These are phyloP conservation scores for Hapalemur alaotrensis DNA, from an alignment of 2,797 vertebrate species.

Conservation along the genomic window DNA sequence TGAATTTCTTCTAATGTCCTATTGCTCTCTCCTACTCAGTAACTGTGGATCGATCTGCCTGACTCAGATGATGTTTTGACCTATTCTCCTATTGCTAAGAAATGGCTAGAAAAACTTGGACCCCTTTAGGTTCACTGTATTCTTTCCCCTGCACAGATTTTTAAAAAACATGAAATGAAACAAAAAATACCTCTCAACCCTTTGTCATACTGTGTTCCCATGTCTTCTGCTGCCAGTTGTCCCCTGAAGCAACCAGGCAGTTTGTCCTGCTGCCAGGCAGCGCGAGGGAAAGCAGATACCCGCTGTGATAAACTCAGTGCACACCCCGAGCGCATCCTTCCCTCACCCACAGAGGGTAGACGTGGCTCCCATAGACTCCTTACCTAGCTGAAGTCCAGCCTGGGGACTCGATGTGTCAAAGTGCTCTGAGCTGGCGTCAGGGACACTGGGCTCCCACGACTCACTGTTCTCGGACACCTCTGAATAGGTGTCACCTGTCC, in stretches of 20 bases:
- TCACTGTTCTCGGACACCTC: conserved; percentile 83
- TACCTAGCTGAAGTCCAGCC: conserved; percentile 80
- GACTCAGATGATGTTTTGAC: not conserved
- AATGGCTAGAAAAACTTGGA: not conserved
- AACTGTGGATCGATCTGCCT: not conserved
- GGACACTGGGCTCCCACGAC: conserved; percentile 78
- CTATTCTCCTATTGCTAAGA: not conserved
- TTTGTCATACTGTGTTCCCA: not conserved
- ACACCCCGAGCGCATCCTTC: not conserved
- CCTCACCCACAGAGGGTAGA: not conserved
- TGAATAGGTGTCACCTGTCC: conserved; percentile 36
- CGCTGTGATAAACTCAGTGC: not conserved
- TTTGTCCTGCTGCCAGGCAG: not conserved
- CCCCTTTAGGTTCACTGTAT: not conserved
- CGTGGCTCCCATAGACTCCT: conserved; percentile 53
- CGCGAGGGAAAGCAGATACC: not conserved
- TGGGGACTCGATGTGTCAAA: conserved; percentile 64
- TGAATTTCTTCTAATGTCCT: not conserved
- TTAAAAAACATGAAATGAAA: not conserved
- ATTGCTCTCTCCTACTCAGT: not conserved
- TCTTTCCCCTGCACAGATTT: not conserved
- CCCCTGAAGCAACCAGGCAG: not conserved
- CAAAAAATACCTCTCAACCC: not conserved
- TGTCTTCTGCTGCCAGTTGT: not conserved
- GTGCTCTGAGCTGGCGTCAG: conserved; percentile 70